Base-by-base conservation (phyloP, 2,888 invertebrate species). In the Fissipunctia ypsillon region DNA sequence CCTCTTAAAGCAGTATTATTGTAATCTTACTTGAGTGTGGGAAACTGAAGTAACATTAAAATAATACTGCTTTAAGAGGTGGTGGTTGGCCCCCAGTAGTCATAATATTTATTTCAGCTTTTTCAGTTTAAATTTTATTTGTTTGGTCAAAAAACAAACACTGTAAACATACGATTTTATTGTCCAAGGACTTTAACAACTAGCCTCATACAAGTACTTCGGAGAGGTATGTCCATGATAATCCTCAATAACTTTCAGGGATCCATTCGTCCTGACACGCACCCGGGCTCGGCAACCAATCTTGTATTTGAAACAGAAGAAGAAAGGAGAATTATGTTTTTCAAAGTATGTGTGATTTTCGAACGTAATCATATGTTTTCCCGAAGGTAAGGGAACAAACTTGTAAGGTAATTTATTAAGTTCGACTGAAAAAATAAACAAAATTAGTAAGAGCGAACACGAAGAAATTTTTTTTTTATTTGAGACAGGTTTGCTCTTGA, bases 331-430 rank as follows among this genome's bases (percentile, higher is more conserved):
- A 28, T 78, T 78, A 48, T 81, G 85, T 35, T 86, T 87, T 66
- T 88, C 84, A 1, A 85, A 84, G 60, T 81, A 90, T 0, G 87
- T 88, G 61, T 84, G 89, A 9, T 76, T 79, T 45, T 88, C 80
- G 16, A 86, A n/a, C n/a, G 89, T 87, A 12, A 91, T 65, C 10
- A 90, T 63, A 45, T 71, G 41, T 52, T 86, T 88, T 0, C 81
- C 82, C n/a, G 71, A 60, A 16, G 63, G 59, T 16, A 52, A 54
- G 14, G 22, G 12, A 45, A 31, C 43, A 43, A 14, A n/a, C n/a
- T n/a, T n/a, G 43, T 31, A 63, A 22, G 63, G 12, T 22, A 63
- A 6, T 19, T 63, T 7, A 63, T 12, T 2, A 22, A 22, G 31
- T 12, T 6, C 19, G 4, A 56, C 10, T 10, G 54, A 19, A 56